phyloP scores from a whole-genome alignment of 2,797 vertebrate species.

The Pangasius mekongensis region DNA sequence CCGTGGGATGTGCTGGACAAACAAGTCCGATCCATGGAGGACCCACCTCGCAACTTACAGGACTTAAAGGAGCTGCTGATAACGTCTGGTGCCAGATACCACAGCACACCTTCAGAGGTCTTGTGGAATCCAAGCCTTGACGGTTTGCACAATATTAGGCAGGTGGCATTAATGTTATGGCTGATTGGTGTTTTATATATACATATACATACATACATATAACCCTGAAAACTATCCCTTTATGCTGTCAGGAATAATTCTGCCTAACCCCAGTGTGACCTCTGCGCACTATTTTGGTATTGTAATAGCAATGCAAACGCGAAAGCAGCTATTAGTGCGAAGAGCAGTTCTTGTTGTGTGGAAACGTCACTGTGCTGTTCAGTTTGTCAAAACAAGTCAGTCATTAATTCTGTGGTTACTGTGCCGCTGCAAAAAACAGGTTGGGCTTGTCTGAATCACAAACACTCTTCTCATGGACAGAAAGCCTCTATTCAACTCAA shows the following conservation, averaged over 20 bases:
- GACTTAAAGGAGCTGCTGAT: too few species aligned
- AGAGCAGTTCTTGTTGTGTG: constrained; percentile 14
- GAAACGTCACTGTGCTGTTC: constrained; percentile 8
- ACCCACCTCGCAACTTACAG: too few species aligned
- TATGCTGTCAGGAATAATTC: background rate
- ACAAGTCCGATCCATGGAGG: too few species aligned
- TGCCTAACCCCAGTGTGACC: background rate
- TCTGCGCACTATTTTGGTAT: background rate
- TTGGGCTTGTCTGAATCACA: constrained; percentile 75
- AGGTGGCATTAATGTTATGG: too few species aligned
- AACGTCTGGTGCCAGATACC: too few species aligned
- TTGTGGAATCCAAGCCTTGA: too few species aligned
- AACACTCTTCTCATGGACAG: constrained; percentile 50
- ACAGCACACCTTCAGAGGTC: too few species aligned
- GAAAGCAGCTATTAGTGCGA: background rate
- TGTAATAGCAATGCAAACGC: background rate
- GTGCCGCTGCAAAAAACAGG: constrained; percentile 77
- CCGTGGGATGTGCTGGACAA: too few species aligned
- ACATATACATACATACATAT: too few species aligned
- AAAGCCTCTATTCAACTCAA: constrained; percentile 36
- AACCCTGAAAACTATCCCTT: background rate
- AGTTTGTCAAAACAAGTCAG: constrained; percentile 65
- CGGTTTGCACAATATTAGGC: too few species aligned
- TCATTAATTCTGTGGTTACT: constrained; percentile 73
- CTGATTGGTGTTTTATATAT: too few species aligned